Percentiles rank a stretch among this genome's conserved stretches.
phyloP scores from a whole-genome alignment of 2,797 vertebrate genomes.

The Rhyacichthys aspro region DNA sequence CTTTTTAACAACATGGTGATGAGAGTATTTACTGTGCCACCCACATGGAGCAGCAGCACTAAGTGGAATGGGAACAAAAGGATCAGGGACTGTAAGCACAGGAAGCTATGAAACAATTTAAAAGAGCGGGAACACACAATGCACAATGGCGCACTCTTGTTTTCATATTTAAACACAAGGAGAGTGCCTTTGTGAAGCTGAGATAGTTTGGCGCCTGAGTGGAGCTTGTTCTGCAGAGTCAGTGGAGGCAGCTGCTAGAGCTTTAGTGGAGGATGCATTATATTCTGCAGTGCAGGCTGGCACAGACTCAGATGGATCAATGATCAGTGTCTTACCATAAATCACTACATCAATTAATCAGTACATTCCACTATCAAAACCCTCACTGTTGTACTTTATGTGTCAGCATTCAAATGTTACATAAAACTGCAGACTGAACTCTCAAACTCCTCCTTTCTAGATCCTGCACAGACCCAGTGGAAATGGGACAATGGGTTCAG shows the following conservation, averaged over 20 bases:
- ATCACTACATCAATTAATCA: constrained; percentile 1
- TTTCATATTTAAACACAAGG: constrained; percentile 22
- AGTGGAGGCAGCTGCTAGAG: constrained; percentile 35
- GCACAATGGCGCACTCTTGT: constrained; percentile 21
- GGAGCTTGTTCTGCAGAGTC: constrained; percentile 25
- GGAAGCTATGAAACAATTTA: constrained; percentile 38
- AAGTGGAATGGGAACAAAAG: constrained; percentile 31
- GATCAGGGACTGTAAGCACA: constrained; percentile 35
- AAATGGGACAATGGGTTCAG: too few relatives aligned
- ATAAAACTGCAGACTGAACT: too few relatives aligned
- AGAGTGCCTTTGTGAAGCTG: constrained; percentile 14
- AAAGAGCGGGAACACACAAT: constrained; percentile 34
- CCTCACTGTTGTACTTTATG: too few relatives aligned
- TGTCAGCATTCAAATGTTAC: too few relatives aligned
- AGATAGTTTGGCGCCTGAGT: constrained; percentile 19
- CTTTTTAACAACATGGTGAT: constrained; percentile 35
- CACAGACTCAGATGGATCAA: constrained; percentile 33
- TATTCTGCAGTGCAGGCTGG: constrained; percentile 24
- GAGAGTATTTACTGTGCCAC: constrained; percentile 37
- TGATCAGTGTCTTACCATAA: constrained; percentile 1
- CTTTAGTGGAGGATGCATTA: constrained; percentile 22
- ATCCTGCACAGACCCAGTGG: too few relatives aligned
- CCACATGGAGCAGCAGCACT: constrained; percentile 40
- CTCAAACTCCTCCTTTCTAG: too few relatives aligned
- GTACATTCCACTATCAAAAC: not conserved